phyloP scores from a whole-genome alignment of 1,140 invertebrate genomes.

The Pseudomyrmex gracilis region DNA sequence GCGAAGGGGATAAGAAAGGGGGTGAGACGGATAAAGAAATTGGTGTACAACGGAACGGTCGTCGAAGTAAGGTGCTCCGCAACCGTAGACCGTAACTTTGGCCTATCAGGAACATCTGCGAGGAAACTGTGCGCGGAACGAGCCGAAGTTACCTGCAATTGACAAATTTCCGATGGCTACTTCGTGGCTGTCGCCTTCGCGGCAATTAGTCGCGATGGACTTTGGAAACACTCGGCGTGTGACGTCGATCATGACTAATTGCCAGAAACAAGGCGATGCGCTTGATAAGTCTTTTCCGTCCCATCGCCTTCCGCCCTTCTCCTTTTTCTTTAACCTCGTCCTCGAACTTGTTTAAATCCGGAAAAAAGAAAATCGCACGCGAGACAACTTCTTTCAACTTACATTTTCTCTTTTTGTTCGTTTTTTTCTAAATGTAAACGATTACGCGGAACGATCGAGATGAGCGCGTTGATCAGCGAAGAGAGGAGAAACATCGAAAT shows the following conservation, averaged over 20 bases:
- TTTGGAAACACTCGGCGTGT: constrained; percentile 69
- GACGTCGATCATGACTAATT: constrained; percentile 70
- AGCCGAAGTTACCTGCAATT: constrained; percentile 72
- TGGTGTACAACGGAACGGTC: constrained; percentile 22
- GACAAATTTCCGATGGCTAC: constrained; percentile 74
- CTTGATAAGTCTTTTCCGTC: constrained; percentile 34
- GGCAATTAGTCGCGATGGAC: constrained; percentile 72
- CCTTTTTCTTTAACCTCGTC: neutral
- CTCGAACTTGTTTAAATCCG: neutral
- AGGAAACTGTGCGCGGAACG: constrained; percentile 65
- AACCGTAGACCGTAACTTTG: constrained; percentile 70
- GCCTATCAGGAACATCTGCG: constrained; percentile 73
- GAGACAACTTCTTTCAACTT: neutral
- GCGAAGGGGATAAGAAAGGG: neutral
- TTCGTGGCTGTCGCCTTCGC: constrained; percentile 66
- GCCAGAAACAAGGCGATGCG: constrained; percentile 47
- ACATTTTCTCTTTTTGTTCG: no score
- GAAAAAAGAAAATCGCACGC: neutral
- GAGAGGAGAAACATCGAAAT: neutral
- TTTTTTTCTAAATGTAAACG: neutral
- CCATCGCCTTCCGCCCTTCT: neutral
- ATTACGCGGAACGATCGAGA: neutral
- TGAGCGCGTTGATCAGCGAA: neutral
- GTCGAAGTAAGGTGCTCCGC: constrained; percentile 59
- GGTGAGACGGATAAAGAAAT: constrained; percentile 15